Base-by-base conservation (phyloP, 2,888 invertebrate species). In the Phrixothrix hirtus region DNA sequence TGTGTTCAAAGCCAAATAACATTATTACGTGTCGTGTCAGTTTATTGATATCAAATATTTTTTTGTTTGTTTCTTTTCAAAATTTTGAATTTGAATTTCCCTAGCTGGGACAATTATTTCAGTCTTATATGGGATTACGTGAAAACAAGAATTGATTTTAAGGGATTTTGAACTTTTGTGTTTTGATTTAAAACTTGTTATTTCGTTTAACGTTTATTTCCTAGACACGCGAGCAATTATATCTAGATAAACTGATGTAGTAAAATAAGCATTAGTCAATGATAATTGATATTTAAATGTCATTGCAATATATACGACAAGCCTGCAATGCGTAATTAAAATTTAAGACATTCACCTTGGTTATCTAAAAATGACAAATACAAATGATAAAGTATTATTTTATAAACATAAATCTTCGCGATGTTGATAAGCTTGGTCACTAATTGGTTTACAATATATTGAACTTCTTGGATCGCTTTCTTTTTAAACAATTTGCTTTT, bases 201-300 rank as follows among this genome's bases (percentile, higher is more conserved):
- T n/a, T n/a, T n/a, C n/a, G n/a, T n/a, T n/a, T n/a, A n/a, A n/a
- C n/a, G n/a, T n/a, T n/a, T n/a, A n/a, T n/a, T n/a, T n/a, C n/a
- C n/a, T n/a, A n/a, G n/a, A 37, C 37, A 26, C 13, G 25, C 21
- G 21, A 16, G 25, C 21, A 37, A 17, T 25, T 21, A 21, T 21
- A 5, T 21, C 21, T 21, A 7, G 3, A 5, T 21, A 7, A 7
- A 7, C 7, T 5, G 21, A 3, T 5, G 4, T 21, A 3, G 21
- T 5, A 21, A 21, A 41, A 41, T 31, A 31, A 30, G 11, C 11
- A 27, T 31, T 17, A 41, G 31, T 31, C 29, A 31, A 13, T 31
- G n/a, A 30, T 30, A 29, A 31, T 27, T 25, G 32, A 34, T 43
- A 43, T 43, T 43, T 43, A 43, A 43, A 43, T 43, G 43, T 25